Conservation (phyloP, 2,888 invertebrate species). For the Timandra comae region DNA sequence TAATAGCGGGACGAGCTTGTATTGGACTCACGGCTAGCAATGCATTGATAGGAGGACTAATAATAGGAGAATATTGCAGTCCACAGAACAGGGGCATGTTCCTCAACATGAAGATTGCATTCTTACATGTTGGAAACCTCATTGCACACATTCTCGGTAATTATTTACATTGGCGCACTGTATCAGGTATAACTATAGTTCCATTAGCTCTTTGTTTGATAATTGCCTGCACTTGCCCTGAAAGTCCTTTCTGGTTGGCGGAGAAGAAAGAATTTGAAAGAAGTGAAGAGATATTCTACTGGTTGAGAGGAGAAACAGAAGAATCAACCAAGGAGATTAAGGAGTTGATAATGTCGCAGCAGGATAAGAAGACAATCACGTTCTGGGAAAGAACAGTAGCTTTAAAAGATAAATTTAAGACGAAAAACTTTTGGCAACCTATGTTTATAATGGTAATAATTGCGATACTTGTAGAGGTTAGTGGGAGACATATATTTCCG, state of each 20-base stretch:
- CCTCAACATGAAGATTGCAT: neutral
- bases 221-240: neutral
- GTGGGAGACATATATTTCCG: neutral
- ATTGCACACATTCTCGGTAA: neutral
- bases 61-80: neutral
- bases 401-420: neutral
- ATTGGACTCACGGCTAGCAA: too few species aligned
- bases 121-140: neutral
- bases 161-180: neutral
- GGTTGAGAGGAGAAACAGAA: slow-evolving; percentile 2
- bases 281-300: neutral
- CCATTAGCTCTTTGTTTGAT: neutral
- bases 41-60: too few species aligned
- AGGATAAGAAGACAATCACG: neutral
- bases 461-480: neutral
- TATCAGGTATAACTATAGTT: neutral
- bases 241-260: slow-evolving; percentile 2
- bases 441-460: neutral
- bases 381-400: neutral
- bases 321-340: slow-evolving; percentile 1
- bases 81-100: neutral
- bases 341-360: neutral
- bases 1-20: too few species aligned
- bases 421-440: neutral
- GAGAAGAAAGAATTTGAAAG: neutral